Evolutionary conservation across 2,113 vertebrate species (phyloP), one percentile per base, ranked within the genome.

Genomic region (Leuciscus idus): DNA sequence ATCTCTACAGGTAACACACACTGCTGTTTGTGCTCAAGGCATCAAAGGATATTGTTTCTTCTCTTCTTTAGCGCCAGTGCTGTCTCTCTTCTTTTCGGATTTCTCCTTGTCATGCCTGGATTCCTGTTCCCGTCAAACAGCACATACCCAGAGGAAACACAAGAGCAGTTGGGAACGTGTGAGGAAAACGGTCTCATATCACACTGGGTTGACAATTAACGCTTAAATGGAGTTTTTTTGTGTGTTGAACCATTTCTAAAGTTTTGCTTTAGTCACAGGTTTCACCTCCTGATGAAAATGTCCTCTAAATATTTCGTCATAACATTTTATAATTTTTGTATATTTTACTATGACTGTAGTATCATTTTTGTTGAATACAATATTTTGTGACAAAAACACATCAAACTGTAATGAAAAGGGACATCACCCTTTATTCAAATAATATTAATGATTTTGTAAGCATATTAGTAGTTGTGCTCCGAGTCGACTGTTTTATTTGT

Each of bases 41-140:
- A 80, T 89, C 89, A 95, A 97, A 97, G 96, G 96, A 98, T 98
- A 98, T 98, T 98, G 96, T 95, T 97, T 99, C 95, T 99, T 95
- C 92, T 98, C 95, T 94, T 98, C 96, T 92, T 96, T 97, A 89
- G 95, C 95, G 82, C 96, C 96, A 91, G 96, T 94, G 90, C 95
- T 96, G 72, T 96, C 96, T 48, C 97, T 94, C 93, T 99, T 99
- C 86, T 99, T 99, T 89, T 95, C 98, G 83, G 96, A 87, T 93
- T 99, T 99, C 91, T 99, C 94, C 92, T 96, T 97, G 93, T 97
- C 96, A 84, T 97, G 97, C 89, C 96, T 97, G 88, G 96, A 97
- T 87, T 96, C 96, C 96, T 96, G 88, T 85, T 92, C 78, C 90
- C 90, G 88, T 26, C 75, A 88, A 76, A 89, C 90, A 81, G 76